These are phyloP conservation scores for Geotrypetes seraphini DNA, from an alignment of 2,797 vertebrate genomes.

Conservation along the genomic window DNA sequence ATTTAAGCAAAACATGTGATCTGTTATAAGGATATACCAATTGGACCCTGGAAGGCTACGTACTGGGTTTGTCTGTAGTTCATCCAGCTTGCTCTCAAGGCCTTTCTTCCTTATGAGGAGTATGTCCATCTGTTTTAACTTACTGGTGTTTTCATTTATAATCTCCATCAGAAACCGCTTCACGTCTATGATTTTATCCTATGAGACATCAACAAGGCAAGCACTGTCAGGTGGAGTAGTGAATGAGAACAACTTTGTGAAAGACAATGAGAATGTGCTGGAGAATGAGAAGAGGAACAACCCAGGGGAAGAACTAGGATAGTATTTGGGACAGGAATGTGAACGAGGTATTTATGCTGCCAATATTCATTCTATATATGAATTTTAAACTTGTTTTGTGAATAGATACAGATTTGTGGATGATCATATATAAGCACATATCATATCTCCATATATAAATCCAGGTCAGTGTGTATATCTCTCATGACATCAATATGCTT, in stretches of 20 bases:
- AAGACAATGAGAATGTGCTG: background rate
- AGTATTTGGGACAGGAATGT: background rate
- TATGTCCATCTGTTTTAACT: conserved; percentile 45
- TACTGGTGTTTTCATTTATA: conserved; percentile 61
- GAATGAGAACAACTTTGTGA: background rate
- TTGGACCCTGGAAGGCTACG: background rate
- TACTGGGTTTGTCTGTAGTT: conserved; percentile 59
- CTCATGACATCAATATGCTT: too few species aligned
- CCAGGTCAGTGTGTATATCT: too few species aligned
- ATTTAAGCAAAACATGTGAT: background rate
- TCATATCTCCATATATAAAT: too few species aligned
- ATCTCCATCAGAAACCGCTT: conserved; percentile 47
- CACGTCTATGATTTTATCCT: conserved; percentile 58
- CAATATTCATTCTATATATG: too few species aligned
- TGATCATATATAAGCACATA: too few species aligned
- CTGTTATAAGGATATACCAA: fast-evolving
- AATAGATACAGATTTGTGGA: too few species aligned
- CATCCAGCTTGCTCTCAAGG: conserved; percentile 57
- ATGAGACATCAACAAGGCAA: too few species aligned
- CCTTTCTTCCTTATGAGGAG: conserved; percentile 56
- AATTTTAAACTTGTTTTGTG: too few species aligned
- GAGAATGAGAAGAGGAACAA: background rate
- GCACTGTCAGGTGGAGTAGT: background rate
- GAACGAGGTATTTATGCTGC: too few species aligned
- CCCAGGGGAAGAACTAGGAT: background rate